Evolutionary conservation across 2,888 invertebrate genomes (phyloP).

Genomic region (Ennomos fuscantarius): DNA sequence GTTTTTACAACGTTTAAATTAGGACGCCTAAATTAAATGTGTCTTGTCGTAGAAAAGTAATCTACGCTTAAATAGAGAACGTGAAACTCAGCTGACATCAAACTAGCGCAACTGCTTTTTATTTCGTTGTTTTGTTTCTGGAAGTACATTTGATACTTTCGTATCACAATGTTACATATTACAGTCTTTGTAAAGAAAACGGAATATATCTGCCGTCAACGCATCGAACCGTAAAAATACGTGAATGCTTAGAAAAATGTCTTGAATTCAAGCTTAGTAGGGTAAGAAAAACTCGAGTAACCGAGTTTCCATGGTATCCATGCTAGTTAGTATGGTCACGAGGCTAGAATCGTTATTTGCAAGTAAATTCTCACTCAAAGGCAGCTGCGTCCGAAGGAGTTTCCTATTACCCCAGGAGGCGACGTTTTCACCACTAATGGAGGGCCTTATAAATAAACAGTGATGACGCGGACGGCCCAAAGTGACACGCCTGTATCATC

Average conservation of each 20-base stretch:
- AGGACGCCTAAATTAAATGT: slow-evolving; percentile 13
- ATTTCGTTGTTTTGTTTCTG: slow-evolving; percentile 28
- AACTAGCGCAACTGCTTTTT: slow-evolving; percentile 28
- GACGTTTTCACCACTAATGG: slow-evolving; percentile 42
- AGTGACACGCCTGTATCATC: slow-evolving; percentile 16
- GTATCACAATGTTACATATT: slow-evolving; percentile 30
- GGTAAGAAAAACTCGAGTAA: slow-evolving; percentile 56
- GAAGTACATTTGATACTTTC: slow-evolving; percentile 28
- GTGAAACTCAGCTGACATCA: slow-evolving; percentile 23
- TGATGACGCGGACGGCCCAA: slow-evolving; percentile 25
- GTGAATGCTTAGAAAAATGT: slow-evolving; percentile 43
- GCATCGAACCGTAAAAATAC: slow-evolving; percentile 46
- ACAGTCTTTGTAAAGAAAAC: slow-evolving; percentile 24
- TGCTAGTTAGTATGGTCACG: slow-evolving; percentile 46
- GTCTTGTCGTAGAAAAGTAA: slow-evolving; percentile 15
- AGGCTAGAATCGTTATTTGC: slow-evolving; percentile 47
- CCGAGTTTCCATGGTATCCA: slow-evolving; percentile 49
- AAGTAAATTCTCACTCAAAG: slow-evolving; percentile 55
- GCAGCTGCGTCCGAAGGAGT: slow-evolving; percentile 52
- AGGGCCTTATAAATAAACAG: slow-evolving; percentile 39
- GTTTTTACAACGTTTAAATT: slow-evolving; percentile 22
- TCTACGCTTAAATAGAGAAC: slow-evolving; percentile 23
- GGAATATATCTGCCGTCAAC: slow-evolving; percentile 29
- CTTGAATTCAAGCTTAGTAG: slow-evolving; percentile 48
- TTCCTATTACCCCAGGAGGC: slow-evolving; percentile 40